These are phyloP conservation scores for Anas acuta DNA, from an alignment of 2,797 vertebrate species.

Conservation along the genomic window DNA sequence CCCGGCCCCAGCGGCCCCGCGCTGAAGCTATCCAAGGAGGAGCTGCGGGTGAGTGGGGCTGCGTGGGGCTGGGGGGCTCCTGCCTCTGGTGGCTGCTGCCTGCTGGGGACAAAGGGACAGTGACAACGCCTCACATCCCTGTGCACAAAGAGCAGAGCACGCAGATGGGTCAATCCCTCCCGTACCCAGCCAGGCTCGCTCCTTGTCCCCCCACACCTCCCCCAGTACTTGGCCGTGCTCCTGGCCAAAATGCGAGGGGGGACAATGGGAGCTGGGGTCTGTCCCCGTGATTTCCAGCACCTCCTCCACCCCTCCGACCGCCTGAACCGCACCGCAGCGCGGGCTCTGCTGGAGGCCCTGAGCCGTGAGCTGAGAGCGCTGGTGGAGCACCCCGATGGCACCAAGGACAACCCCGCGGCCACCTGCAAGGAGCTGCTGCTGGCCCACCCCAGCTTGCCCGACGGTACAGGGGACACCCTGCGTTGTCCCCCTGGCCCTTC, in stretches of 20 bases:
- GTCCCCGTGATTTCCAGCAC: not conserved
- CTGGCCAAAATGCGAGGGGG: not conserved
- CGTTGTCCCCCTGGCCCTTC: accelerated
- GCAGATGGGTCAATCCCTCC: not conserved
- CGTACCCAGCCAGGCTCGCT: accelerated
- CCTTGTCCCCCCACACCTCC: not conserved
- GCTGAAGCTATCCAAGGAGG: conserved; percentile 77
- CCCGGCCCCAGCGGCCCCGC: conserved; percentile 81
- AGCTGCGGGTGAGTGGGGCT: conserved; percentile 79
- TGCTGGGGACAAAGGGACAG: not conserved
- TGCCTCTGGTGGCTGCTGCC: not conserved
- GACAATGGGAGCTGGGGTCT: not conserved
- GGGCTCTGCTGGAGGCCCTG: conserved; percentile 82
- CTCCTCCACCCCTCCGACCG: conserved; percentile 74
- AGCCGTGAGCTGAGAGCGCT: conserved; percentile 82
- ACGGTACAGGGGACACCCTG: conserved; percentile 73
- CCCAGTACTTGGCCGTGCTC: not conserved
- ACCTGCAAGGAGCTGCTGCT: conserved; percentile 91
- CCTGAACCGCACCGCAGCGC: conserved; percentile 78
- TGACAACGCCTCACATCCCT: accelerated
- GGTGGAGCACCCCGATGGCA: conserved; percentile 85
- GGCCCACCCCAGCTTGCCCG: conserved; percentile 82
- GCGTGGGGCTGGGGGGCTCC: accelerated
- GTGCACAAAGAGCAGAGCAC: not conserved
- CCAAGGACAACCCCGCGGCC: conserved; percentile 83